Conservation (phyloP, 2,113 vertebrate species). For the Pomatorhinus ruficollis region DNA sequence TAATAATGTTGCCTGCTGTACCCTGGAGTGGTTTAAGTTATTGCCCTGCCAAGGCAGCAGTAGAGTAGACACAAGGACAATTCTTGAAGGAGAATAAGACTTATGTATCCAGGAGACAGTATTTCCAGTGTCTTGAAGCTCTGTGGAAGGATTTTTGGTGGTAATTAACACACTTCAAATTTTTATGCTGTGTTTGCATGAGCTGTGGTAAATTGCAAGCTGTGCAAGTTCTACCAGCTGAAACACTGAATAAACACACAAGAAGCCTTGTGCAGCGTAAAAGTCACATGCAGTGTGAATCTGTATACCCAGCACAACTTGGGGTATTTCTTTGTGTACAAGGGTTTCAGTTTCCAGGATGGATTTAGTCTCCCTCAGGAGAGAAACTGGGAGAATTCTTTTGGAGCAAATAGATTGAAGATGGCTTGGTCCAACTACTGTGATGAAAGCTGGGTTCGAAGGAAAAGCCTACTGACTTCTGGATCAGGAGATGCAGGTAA, state of each 20-base stretch:
- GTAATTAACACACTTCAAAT: background rate
- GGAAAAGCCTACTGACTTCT: background rate
- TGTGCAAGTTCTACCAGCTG: background rate
- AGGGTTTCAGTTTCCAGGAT: background rate
- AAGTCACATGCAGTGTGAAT: background rate
- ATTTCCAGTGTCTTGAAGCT: background rate
- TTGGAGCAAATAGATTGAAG: background rate
- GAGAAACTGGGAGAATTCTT: background rate
- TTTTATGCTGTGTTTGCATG: background rate
- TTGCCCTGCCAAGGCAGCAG: background rate
- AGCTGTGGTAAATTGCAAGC: background rate
- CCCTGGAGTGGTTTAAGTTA: background rate
- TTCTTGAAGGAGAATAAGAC: background rate
- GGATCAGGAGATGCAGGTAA: background rate
- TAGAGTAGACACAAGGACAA: background rate
- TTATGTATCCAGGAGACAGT: background rate
- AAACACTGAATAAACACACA: background rate
- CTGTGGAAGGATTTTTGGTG: background rate
- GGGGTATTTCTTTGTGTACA: background rate
- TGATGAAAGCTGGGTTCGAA: background rate
- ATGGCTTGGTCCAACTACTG: background rate
- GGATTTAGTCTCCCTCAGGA: fast-evolving
- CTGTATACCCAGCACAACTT: background rate
- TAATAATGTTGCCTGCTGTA: background rate
- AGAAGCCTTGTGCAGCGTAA: background rate